phyloP scores from a whole-genome alignment of 1,140 invertebrate genomes.

The Copidosoma floridanum region DNA sequence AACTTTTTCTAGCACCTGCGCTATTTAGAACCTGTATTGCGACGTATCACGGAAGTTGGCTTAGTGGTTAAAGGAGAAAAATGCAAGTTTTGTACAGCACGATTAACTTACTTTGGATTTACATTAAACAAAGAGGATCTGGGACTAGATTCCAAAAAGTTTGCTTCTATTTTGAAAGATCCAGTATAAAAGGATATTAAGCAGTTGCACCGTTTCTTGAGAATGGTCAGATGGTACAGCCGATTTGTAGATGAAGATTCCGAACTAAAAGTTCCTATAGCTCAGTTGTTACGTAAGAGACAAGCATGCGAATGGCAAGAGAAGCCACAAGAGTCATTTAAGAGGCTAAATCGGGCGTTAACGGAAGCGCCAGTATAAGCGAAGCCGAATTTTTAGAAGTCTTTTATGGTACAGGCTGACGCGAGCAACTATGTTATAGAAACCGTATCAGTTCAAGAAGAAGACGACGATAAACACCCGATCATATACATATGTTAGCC shows the following conservation, averaged over 20 bases:
- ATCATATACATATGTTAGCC: neutral
- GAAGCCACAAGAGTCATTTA: neutral
- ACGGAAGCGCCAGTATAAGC: neutral
- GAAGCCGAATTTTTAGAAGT: neutral
- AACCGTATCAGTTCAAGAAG: neutral
- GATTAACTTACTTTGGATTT: no score
- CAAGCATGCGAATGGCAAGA: neutral
- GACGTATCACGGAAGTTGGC: no score
- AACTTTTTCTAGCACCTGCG: no score
- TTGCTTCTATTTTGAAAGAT: neutral
- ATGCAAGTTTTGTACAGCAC: no score
- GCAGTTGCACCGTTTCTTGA: no score
- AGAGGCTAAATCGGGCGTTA: neutral
- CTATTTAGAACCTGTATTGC: no score
- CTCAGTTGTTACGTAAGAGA: neutral
- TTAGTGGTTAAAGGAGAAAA: no score
- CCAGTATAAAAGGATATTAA: conserved; percentile 28
- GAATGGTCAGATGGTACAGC: no score
- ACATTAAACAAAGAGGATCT: no score
- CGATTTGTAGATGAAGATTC: neutral
- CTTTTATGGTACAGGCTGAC: neutral
- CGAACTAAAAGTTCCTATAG: neutral
- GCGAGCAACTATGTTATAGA: neutral
- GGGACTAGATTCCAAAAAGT: neutral
- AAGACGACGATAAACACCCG: neutral